Percentiles rank a stretch among this genome's conserved stretches.
Conservation (phyloP, 2,797 vertebrate genomes). For the Sebastes itinus region DNA sequence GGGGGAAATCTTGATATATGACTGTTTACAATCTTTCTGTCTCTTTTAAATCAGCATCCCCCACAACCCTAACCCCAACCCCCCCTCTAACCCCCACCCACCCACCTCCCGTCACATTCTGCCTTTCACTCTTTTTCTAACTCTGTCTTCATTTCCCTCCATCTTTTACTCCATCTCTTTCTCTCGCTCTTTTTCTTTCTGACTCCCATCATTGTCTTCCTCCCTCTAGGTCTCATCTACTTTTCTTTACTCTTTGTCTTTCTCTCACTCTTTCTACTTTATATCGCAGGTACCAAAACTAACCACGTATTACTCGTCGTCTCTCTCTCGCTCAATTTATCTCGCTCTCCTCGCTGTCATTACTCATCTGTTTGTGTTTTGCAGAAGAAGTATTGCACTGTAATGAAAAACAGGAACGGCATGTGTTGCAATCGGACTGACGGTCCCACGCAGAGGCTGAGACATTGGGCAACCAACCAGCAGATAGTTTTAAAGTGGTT, state of each 20-base stretch:
- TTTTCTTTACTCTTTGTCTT: neutral
- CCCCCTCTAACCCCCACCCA: too few relatives aligned
- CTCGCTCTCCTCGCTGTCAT: conserved; percentile 16
- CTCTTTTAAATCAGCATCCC: neutral
- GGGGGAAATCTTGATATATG: conserved; percentile 33
- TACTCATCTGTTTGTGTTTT: conserved; percentile 53
- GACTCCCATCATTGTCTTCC: neutral
- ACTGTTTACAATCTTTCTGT: conserved; percentile 34
- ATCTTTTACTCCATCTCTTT: neutral
- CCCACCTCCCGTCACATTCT: neutral
- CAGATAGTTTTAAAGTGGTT: conserved; percentile 34
- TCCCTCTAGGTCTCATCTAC: neutral
- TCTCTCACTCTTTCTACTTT: neutral
- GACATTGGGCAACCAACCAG: conserved; percentile 34
- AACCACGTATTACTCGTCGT: neutral
- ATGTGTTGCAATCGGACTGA: conserved; percentile 42
- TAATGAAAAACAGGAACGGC: conserved; percentile 51
- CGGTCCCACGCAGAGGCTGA: conserved; percentile 16
- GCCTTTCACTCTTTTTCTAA: neutral
- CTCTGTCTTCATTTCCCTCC: neutral
- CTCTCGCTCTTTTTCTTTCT: neutral
- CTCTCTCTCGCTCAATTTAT: neutral
- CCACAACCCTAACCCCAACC: too few relatives aligned
- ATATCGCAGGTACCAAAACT: neutral
- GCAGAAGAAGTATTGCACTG: conserved; percentile 22